Base-by-base conservation (phyloP, 2,113 vertebrate genomes). In the Atlantisia rogersi region DNA sequence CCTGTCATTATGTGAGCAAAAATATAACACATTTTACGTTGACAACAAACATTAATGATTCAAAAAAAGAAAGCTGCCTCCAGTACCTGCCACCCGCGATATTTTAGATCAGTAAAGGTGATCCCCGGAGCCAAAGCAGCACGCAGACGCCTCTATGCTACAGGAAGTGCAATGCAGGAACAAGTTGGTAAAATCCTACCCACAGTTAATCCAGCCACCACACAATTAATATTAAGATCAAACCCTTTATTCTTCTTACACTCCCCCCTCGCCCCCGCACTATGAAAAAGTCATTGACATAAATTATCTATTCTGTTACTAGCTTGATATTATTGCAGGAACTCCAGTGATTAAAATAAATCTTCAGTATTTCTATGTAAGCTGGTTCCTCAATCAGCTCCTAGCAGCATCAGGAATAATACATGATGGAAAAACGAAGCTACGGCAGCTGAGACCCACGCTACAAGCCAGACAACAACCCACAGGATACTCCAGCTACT, bases 381-480 rank as follows among this genome's bases (percentile, higher is more conserved):
- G 93, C 96, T 83, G 74, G 92, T 94, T 97, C 86, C 88, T 97
- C 97, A 94, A 88, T 97, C 97, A 95, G 95, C 92, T 97, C 93
- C 86, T 92, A 90, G 92, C 86, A 93, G 97, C 97, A 92, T 94
- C 94, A 97, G 94, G 95, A 98, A 98, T 96, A 96, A 98, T 91
- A 95, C 97, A 97, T 60, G 97, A 97, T 88, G 95, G 97, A 96
- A 98, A 98, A 98, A 97, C 46, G 96, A 98, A 98, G 97, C 95
- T 92, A 97, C 19, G 29, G 97, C 97, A 97, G 96, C 96, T 94
- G 93, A 98, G 97, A 98, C 96, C 96, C 97, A 85, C 73, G 16
- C 94, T 96, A 97, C 93, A 88, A 95, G 97, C 97, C 97, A 97
- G 96, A 87, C 98, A 97, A 79, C 90, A 97, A 97, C 95, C 97